Evolutionary conservation across 2,888 invertebrate genomes (phyloP), one percentile per base, ranked within the genome.

Genomic region (Acleris holmiana): DNA sequence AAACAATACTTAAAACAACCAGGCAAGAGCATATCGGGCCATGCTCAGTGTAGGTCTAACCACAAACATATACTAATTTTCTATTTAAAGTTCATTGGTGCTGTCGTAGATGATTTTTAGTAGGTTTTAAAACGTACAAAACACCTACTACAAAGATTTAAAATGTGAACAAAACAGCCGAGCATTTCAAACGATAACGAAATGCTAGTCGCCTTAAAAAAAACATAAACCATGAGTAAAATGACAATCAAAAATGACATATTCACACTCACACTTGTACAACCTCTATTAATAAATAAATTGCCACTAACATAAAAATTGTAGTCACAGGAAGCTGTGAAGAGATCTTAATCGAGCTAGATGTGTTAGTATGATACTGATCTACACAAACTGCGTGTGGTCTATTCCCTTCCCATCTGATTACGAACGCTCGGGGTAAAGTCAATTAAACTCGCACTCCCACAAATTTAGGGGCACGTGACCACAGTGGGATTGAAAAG

Each of bases 371-470:
- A 10, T 15, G 40, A 23, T 35, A 61, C 48, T 47, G n/a, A 29
- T 29, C 19, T 15, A 8, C 7, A n/a, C 29, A 29, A 54, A 35
- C 46, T 21, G 54, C 15, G 54, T 54, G 61, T 61, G 61, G 61
- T 53, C 61, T 10, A 25, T 48, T 5, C 25, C n/a, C n/a, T 44
- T 18, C 35, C 35, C 44, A 53, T 61, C 60, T 17, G 53, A 61
- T 61, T 23, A 47, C 21, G 53, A 15, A 18, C 51, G 50, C 50
- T 35, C 47, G 8, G 60, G 60, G 51, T 7, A 35, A 25, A 41
- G 18, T 51, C 19, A 29, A 56, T 46, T 53, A 13, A n/a, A 46
- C n/a, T 21, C 35, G 5, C 47, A 61, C 46, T 51, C 59, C 15
- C 40, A 40, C 35, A 15, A 35, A 35, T 35, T 35, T 1, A 13